Conservation (phyloP, 2,797 vertebrate genomes). For the Spondyliosoma cantharus region DNA sequence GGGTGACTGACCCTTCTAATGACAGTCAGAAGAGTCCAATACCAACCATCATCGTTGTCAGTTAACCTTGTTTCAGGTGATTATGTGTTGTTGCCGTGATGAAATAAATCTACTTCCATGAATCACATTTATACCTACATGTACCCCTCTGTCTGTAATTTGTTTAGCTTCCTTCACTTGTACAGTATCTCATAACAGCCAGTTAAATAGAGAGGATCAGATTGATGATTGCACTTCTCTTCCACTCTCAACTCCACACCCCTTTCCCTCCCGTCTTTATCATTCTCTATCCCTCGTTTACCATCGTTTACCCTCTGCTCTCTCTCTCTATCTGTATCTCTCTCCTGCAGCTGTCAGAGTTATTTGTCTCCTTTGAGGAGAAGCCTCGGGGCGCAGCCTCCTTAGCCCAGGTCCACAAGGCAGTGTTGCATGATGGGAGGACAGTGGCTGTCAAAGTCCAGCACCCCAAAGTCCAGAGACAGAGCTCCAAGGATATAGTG, state of each 20-base stretch:
- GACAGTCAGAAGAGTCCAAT: too few relatives aligned
- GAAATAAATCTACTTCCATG: background rate
- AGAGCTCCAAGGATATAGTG: slow-evolving; percentile 93
- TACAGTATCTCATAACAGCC: slow-evolving; percentile 14
- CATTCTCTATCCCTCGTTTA: slow-evolving; percentile 11
- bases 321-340: slow-evolving; percentile 8
- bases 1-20: too few relatives aligned
- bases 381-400: slow-evolving; percentile 93
- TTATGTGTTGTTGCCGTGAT: background rate
- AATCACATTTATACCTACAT: slow-evolving; percentile 11
- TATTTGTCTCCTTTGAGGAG: slow-evolving; percentile 93
- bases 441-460: slow-evolving; percentile 97
- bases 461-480: slow-evolving; percentile 94
- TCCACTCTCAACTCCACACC: slow-evolving; percentile 2
- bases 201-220: slow-evolving; percentile 20
- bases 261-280: slow-evolving; percentile 12
- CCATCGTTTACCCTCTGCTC: slow-evolving; percentile 18
- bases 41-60: background rate
- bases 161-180: background rate
- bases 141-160: background rate
- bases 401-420: slow-evolving; percentile 96
- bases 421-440: slow-evolving; percentile 91
- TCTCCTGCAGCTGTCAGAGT: slow-evolving; percentile 87
- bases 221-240: slow-evolving; percentile 33
- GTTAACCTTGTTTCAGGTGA: background rate